Evolutionary conservation across 30 jellyfish, hydroid and myxozoan species (phyloP).

Genomic region (Aurelia coerulea): DNA sequence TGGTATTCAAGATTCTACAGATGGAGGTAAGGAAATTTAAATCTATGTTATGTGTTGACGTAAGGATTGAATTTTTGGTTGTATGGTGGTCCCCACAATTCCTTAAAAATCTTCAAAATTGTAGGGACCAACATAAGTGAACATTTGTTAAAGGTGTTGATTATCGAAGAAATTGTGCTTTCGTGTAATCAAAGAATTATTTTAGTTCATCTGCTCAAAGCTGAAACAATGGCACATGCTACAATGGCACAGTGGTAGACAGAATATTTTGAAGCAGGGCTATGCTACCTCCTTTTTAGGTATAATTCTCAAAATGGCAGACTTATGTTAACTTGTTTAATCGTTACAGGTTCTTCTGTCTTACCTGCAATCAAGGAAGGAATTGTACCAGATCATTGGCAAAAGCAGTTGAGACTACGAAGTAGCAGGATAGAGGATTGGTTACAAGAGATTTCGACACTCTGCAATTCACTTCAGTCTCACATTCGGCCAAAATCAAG

Average conservation of each 20-base stretch:
- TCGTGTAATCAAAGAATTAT: not conserved
- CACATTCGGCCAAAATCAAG: constrained; percentile 54
- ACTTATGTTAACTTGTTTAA: no score
- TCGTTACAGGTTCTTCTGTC: not conserved
- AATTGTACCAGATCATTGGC: not conserved
- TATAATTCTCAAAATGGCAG: no score
- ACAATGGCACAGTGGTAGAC: no score
- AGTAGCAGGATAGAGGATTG: not conserved
- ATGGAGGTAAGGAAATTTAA: not conserved
- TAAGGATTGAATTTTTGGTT: no score
- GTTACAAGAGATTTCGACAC: constrained; percentile 4
- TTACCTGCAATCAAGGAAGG: not conserved
- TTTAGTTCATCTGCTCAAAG: no score
- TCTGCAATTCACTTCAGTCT: constrained; percentile 22
- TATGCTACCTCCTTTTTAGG: no score
- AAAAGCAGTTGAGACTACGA: not conserved
- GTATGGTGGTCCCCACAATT: no score
- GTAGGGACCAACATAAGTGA: not conserved
- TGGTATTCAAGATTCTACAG: not conserved
- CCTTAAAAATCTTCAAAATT: no score
- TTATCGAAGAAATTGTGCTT: not conserved
- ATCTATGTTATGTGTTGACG: not conserved
- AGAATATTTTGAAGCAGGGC: no score
- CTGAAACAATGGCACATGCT: no score
- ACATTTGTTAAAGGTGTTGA: not conserved